Conservation (phyloP, 2,888 invertebrate genomes). For the Onthophagus sagittarius region DNA sequence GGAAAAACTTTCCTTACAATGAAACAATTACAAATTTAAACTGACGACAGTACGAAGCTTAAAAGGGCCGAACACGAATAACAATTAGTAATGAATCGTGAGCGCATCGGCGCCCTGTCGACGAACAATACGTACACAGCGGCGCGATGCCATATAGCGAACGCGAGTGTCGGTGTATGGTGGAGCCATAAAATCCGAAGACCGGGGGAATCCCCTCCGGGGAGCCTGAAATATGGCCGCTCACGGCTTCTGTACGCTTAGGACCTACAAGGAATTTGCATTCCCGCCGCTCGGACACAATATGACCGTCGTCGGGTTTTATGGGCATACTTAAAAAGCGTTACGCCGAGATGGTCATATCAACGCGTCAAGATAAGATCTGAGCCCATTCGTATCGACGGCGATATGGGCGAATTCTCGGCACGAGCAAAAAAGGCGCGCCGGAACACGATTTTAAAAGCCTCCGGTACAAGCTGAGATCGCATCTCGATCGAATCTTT, state of each 20-base stretch:
- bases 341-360: slow-evolving; percentile 27
- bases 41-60: slow-evolving; percentile 4
- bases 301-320: slow-evolving; percentile 16
- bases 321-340: slow-evolving; percentile 31
- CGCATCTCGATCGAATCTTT: not conserved
- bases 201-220: not conserved
- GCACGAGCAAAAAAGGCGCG: not conserved
- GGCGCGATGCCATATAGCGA: not conserved
- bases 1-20: slow-evolving; percentile 8
- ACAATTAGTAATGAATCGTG: slow-evolving; percentile 23
- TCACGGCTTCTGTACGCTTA: slow-evolving; percentile 5
- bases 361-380: slow-evolving; percentile 29
- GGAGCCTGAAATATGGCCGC: not conserved
- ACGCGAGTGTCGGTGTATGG: not conserved
- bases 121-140: slow-evolving; percentile 6
- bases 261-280: slow-evolving; percentile 11
- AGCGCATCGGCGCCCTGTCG: slow-evolving; percentile 9
- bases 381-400: slow-evolving; percentile 9
- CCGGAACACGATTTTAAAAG: not conserved
- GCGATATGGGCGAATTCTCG: not conserved
- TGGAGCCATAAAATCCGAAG: not conserved
- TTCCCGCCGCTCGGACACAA: not conserved
- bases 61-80: slow-evolving; percentile 21
- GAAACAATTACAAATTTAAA: slow-evolving; percentile 13
- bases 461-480: not conserved